Evolutionary conservation across 1,140 invertebrate species (phyloP), one percentile per base, ranked within the genome.

Genomic region (Yoshiicerus persimilis): DNA sequence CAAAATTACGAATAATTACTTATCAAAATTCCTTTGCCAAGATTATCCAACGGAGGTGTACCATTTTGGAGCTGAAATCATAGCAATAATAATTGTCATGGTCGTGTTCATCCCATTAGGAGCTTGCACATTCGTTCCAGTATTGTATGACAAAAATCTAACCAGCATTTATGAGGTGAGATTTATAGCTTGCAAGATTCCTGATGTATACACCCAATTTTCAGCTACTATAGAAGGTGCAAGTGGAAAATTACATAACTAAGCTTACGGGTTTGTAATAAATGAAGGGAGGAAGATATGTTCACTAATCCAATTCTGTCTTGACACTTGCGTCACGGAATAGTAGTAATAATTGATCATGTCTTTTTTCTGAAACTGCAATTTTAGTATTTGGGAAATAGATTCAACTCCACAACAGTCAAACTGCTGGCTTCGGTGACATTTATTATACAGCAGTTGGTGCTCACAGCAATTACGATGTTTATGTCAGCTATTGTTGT

Each of bases 131-230:
- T 90, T 89, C 75, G 86, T 90, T 30, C 77, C 85, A 9, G 30
- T 89, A 1, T 84, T 90, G 16, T 88, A 89, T 36, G 62, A 86
- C 11, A 77, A 89, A 80, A 86, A 88, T 75, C 30, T 89, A 2
- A 89, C 87, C 23, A 88, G 85, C 30, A 32, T 89, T 25, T 87
- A 87, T 66, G 62, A 88, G 56, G 90, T 90, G 47, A 87, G 4
- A 47, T 20, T 39, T 39, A 39, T n/a, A n/a, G n/a, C n/a, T n/a
- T n/a, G n/a, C n/a, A n/a, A n/a, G n/a, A n/a, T n/a, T n/a, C n/a
- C 23, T 64, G 5, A 47, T 10, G 30, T n/a, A n/a, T n/a, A n/a
- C n/a, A n/a, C n/a, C n/a, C n/a, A n/a, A n/a, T n/a, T n/a, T n/a
- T 70, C 66, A 70, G 38, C 6, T 3, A 32, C 47, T 34, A 64